These are phyloP conservation scores for Melinopterus prodromus DNA, from an alignment of 2,888 invertebrate genomes.

Conservation along the genomic window DNA sequence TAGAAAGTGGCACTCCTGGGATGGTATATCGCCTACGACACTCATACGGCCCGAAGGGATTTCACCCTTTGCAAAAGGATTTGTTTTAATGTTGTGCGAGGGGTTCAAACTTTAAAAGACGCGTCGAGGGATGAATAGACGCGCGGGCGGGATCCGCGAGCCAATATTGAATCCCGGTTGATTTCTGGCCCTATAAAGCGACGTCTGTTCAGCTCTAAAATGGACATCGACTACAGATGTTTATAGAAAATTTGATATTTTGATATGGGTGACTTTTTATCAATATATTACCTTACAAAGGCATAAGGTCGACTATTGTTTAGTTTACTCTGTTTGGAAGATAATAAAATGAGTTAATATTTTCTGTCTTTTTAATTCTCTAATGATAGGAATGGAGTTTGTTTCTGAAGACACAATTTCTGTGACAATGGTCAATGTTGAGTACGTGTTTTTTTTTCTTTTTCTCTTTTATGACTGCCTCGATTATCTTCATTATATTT, in stretches of 20 bases:
- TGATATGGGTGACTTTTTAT: neutral
- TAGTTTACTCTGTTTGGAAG: too few relatives aligned
- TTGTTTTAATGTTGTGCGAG: slow-evolving; percentile 47
- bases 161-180: slow-evolving; percentile 34
- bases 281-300: neutral
- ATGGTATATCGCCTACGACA: slow-evolving; percentile 58
- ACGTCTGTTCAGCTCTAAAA: slow-evolving; percentile 19
- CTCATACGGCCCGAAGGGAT: slow-evolving; percentile 52
- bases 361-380: too few relatives aligned
- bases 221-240: slow-evolving; percentile 25
- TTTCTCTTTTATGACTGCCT: too few relatives aligned
- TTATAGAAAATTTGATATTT: slow-evolving; percentile 15
- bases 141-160: neutral
- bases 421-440: too few relatives aligned
- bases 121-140: slow-evolving; percentile 10
- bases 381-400: too few relatives aligned
- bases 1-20: slow-evolving; percentile 55
- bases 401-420: too few relatives aligned
- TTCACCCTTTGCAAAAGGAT: slow-evolving; percentile 49
- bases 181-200: slow-evolving; percentile 30
- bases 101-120: slow-evolving; percentile 38
- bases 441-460: too few relatives aligned
- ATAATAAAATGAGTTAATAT: too few relatives aligned
- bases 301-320: neutral
- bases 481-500: too few relatives aligned